These are phyloP conservation scores for Zaprionus gabonicus DNA, from an alignment of 1,140 invertebrate species.

Conservation along the genomic window DNA sequence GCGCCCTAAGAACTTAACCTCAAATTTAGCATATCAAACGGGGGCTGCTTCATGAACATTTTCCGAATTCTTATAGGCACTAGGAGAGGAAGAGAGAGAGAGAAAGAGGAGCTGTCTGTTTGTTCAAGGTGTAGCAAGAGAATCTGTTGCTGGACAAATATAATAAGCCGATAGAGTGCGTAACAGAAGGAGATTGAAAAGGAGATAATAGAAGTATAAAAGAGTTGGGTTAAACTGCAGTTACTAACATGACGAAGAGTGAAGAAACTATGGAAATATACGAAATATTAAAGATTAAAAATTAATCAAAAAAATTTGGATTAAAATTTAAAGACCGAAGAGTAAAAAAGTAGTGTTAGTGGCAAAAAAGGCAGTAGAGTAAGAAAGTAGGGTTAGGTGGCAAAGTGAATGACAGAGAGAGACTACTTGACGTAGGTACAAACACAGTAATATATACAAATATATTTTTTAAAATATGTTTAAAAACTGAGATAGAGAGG, in stretches of 20 bases:
- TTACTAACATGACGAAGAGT: not conserved
- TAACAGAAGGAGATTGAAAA: not conserved
- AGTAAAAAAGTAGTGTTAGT: too few relatives aligned
- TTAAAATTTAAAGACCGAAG: too few relatives aligned
- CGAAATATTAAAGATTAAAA: too few relatives aligned
- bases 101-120: not conserved
- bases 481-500: too few relatives aligned
- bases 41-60: not conserved
- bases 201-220: not conserved
- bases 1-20: conserved; percentile 4
- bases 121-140: not conserved
- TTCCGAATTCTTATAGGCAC: not conserved
- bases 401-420: too few relatives aligned
- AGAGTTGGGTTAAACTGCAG: not conserved
- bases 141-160: not conserved
- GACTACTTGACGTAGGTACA: too few relatives aligned
- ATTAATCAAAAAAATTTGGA: too few relatives aligned
- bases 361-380: too few relatives aligned
- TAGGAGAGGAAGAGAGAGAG: not conserved
- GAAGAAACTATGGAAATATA: too few relatives aligned
- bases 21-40: not conserved
- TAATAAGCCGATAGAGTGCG: not conserved
- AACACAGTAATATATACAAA: too few relatives aligned
- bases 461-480: too few relatives aligned
- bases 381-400: too few relatives aligned